These are phyloP conservation scores for Pseudopleuronectes americanus DNA, from an alignment of 2,797 vertebrate genomes.

Conservation along the genomic window DNA sequence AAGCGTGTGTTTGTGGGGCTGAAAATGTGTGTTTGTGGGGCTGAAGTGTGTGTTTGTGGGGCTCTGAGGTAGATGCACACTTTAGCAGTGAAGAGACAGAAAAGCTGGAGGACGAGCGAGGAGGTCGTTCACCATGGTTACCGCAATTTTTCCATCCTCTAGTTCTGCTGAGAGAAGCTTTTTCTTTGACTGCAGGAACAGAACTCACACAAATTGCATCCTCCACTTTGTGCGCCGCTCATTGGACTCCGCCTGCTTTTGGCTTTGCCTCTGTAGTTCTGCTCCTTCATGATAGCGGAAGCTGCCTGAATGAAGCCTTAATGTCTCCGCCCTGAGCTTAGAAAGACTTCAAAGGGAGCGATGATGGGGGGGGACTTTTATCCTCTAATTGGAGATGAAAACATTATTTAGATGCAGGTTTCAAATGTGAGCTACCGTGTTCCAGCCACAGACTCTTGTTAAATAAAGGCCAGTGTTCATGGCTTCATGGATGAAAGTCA, in stretches of 20 bases:
- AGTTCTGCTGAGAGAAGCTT: constrained; percentile 59
- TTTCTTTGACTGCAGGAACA: constrained; percentile 44
- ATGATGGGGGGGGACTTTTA: constrained; percentile 54
- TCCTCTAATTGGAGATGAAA: constrained; percentile 67
- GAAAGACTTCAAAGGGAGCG: constrained; percentile 75
- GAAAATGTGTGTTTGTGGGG: background rate
- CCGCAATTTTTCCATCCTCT: constrained; percentile 81
- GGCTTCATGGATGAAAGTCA: constrained; percentile 22
- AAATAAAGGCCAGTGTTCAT: constrained; percentile 31
- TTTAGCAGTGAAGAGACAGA: constrained; percentile 57
- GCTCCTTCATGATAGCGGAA: constrained; percentile 70
- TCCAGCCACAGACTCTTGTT: constrained; percentile 17
- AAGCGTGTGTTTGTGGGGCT: constrained; percentile 6
- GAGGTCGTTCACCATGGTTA: constrained; percentile 81
- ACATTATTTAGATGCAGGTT: constrained; percentile 57
- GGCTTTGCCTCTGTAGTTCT: constrained; percentile 60
- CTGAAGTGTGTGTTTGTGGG: constrained; percentile 1
- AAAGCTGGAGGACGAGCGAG: constrained; percentile 41
- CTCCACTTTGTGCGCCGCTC: constrained; percentile 69
- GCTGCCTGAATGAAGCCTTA: constrained; percentile 75
- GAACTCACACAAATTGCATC: constrained; percentile 74
- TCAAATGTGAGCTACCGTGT: constrained; percentile 37
- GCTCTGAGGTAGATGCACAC: constrained; percentile 55
- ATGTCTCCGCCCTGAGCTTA: constrained; percentile 53
- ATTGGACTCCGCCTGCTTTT: constrained; percentile 58